Evolutionary conservation across 2,888 invertebrate species (phyloP).

Genomic region (Hoplodrina ambigua): DNA sequence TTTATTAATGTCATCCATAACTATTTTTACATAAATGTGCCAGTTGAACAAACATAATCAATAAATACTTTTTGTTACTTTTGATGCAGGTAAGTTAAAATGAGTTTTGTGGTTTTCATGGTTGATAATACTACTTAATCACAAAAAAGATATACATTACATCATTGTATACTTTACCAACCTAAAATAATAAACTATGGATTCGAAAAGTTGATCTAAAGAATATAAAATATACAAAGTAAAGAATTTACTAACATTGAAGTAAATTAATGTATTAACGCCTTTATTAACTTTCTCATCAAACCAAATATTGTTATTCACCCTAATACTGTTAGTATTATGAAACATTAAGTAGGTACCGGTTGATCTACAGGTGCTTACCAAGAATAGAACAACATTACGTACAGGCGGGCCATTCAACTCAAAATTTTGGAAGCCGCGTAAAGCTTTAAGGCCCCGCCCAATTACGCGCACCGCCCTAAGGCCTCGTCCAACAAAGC

Average conservation of each 20-base stretch:
- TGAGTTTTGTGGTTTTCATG: too few relatives aligned
- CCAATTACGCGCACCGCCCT: constrained; percentile 45
- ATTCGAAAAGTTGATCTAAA: background rate
- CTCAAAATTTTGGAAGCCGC: constrained; percentile 50
- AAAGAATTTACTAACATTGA: background rate
- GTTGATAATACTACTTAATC: too few relatives aligned
- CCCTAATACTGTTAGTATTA: constrained; percentile 6
- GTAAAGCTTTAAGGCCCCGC: constrained; percentile 40
- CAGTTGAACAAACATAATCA: background rate
- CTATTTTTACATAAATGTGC: constrained; percentile 4
- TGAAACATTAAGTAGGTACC: constrained; percentile 19
- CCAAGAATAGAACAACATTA: constrained; percentile 33
- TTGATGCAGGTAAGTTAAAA: too few relatives aligned
- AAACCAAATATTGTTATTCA: constrained; percentile 9
- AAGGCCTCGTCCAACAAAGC: constrained; percentile 49
- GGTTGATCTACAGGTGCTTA: constrained; percentile 38
- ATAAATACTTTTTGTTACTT: background rate
- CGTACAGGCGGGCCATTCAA: constrained; percentile 45
- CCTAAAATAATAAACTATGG: too few relatives aligned
- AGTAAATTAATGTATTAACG: background rate
- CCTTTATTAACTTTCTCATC: background rate
- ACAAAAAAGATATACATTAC: too few relatives aligned
- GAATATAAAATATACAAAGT: background rate
- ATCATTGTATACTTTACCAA: too few relatives aligned
- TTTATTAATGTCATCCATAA: background rate